phyloP scores from a whole-genome alignment of 2,113 vertebrate genomes.

The Dascyllus trimaculatus region DNA sequence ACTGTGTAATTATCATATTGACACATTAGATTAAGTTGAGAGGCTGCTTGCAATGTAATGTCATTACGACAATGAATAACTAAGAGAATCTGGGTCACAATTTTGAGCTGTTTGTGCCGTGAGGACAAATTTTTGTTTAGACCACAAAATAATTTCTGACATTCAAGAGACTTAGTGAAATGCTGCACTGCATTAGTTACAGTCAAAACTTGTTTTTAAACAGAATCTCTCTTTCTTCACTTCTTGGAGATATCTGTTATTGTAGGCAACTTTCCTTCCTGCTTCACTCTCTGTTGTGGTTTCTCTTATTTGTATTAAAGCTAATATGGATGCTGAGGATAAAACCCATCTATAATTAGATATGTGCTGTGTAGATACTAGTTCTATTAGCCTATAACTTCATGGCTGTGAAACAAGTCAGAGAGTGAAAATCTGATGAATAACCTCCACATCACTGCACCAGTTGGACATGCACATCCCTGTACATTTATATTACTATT shows the following conservation, averaged over 20 bases:
- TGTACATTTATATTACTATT: too few relatives aligned
- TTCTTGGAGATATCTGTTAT: background rate
- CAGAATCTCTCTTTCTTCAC: background rate
- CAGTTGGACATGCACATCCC: background rate
- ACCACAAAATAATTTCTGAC: background rate
- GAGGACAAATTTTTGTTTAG: slow-evolving; percentile 2
- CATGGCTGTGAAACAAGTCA: slow-evolving; percentile 9
- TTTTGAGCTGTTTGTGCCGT: background rate
- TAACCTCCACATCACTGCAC: background rate
- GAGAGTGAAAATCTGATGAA: slow-evolving; percentile 6
- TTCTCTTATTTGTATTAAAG: background rate
- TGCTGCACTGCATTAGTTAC: background rate
- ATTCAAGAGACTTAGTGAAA: background rate
- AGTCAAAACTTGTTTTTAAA: slow-evolving; percentile 2
- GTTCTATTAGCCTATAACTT: too few relatives aligned
- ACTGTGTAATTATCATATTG: slow-evolving; percentile 27
- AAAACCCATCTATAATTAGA: too few relatives aligned
- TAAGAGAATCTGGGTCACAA: slow-evolving; percentile 9
- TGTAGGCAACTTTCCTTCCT: background rate
- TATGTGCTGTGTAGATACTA: too few relatives aligned
- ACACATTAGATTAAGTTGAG: slow-evolving; percentile 16
- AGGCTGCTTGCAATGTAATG: slow-evolving; percentile 19
- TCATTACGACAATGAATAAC: slow-evolving; percentile 4
- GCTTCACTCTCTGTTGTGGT: background rate
- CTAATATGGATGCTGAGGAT: too few relatives aligned